These are phyloP conservation scores for Stratiolaelaps scimitus DNA, from an alignment of 1,140 invertebrate genomes.

Conservation along the genomic window DNA sequence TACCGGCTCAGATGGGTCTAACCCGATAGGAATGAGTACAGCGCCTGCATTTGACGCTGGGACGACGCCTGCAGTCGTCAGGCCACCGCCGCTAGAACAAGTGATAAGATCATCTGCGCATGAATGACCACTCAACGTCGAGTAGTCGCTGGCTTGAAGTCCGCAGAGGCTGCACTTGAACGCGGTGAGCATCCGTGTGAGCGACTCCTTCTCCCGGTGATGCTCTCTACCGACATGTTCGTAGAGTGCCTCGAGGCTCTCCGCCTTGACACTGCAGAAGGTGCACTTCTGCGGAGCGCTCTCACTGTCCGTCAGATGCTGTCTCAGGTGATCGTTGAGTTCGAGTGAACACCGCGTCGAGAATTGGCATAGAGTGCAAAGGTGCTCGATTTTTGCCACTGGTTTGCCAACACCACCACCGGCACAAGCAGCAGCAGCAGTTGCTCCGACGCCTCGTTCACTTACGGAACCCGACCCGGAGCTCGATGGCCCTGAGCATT, in stretches of 20 bases:
- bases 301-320: neutral
- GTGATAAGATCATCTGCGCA: neutral
- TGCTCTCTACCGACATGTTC: constrained; percentile 15
- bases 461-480: too few species aligned
- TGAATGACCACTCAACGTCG: neutral
- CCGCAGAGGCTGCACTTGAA: constrained; percentile 13
- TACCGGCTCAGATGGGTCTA: neutral
- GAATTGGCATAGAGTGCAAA: constrained; percentile 13
- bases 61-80: too few species aligned
- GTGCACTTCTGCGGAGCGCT: constrained; percentile 9
- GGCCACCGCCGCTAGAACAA: too few species aligned
- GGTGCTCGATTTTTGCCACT: neutral
- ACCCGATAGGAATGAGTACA: neutral
- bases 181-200: neutral
- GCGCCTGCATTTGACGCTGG: too few species aligned
- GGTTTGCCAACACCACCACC: too few species aligned
- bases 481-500: too few species aligned
- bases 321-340: constrained; percentile 22
- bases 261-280: neutral
- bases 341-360: constrained; percentile 10
- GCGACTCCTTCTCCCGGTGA: neutral
- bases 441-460: too few species aligned
- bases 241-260: neutral
- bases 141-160: neutral
- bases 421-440: too few species aligned